Evolutionary conservation across 2,888 invertebrate genomes (phyloP), one percentile per base, ranked within the genome.

Genomic region (Azorinus chamasolen): DNA sequence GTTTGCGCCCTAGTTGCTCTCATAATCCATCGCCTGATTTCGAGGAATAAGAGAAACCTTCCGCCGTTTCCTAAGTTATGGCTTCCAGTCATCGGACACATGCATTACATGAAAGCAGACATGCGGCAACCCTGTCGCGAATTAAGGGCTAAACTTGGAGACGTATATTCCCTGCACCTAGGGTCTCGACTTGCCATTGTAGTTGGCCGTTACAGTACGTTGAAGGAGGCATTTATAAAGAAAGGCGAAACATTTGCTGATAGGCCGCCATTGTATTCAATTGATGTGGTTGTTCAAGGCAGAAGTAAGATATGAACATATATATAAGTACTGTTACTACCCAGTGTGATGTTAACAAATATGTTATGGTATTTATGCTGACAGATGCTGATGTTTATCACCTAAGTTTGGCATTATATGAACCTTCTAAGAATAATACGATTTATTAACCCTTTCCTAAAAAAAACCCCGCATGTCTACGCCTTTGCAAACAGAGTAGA

Each of bases 1-100:
- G 32, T 32, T 10, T 4, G 4, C 32, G 32, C 10, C 5, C 10
- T 32, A 10, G 5, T 32, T 32, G 32, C 5, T 32, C 32, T 32
- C 32, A 6, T 32, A 6, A 32, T 32, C 10, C 32, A 32, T 32
- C 32, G 32, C 4, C 32, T 32, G 10, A 4, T 32, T 6, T 32
- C 5, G 32, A 32, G 32, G 10, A 10, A 32, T 10, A 32, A 32
- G 32, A 32, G 32, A 10, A 43, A 58, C 3, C 50, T 74, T 39
- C 74, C 74, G n/a, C 74, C 74, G 22, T 45, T 45, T 1, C 74
- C 74, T 32, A 46, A 25, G 2, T 32, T 53, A 6, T 20, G 39
- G 24, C 53, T 74, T 14, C 74, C 74, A 10, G 27, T 74, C 16
- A 53, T 74, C 5, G 74, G 74, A 1, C 68, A 74, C 53, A 46